phyloP scores from a whole-genome alignment of 2,113 vertebrate genomes.

The Hippopotamus amphibius region DNA sequence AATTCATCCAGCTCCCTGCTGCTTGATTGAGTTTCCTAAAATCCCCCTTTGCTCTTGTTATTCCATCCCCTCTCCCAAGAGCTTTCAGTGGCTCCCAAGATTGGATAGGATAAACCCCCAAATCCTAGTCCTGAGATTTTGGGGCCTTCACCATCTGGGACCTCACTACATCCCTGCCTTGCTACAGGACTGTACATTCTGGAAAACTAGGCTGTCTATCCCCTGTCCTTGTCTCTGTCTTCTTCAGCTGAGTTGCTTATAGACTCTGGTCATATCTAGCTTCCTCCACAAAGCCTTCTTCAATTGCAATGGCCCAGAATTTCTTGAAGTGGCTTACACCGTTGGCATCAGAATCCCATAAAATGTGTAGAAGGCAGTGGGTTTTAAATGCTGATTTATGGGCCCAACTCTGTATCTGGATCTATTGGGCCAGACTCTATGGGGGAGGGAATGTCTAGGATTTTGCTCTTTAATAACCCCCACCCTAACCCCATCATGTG shows the following conservation, averaged over 20 bases:
- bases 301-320: background rate
- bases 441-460: background rate
- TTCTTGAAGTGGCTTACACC: background rate
- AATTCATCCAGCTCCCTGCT: conserved; percentile 47
- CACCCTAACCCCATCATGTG: no score
- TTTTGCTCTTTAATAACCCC: background rate
- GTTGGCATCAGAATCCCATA: background rate
- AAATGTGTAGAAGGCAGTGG: no score
- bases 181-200: background rate
- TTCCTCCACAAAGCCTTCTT: background rate
- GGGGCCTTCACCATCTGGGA: background rate
- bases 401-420: background rate
- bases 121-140: background rate
- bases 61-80: background rate
- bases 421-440: background rate
- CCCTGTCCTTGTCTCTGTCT: background rate
- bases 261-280: background rate
- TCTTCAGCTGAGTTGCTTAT: background rate
- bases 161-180: background rate
- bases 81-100: background rate
- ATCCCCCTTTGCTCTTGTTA: background rate
- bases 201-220: background rate
- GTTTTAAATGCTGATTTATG: background rate
- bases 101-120: background rate
- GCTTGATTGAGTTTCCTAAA: conserved; percentile 38